Evolutionary conservation across 2,888 invertebrate species (phyloP).

Genomic region (Drosophila colorata): DNA sequence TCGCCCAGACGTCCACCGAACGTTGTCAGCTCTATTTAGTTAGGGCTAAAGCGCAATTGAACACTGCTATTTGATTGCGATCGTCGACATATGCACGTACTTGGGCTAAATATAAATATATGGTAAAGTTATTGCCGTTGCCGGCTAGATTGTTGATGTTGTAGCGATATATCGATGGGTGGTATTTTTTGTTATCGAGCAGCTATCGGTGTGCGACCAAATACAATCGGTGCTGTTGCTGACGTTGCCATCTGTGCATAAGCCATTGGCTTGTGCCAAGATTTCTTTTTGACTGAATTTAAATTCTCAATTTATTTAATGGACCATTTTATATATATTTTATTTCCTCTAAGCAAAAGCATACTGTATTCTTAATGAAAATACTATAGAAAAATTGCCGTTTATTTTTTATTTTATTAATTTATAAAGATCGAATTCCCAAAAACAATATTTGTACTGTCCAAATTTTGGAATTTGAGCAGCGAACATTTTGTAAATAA

Average conservation of each 20-base stretch:
- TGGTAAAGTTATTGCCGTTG: constrained; percentile 28
- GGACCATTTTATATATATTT: too few relatives aligned
- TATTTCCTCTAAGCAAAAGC: too few relatives aligned
- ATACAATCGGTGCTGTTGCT: constrained; percentile 1
- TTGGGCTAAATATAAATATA: neutral
- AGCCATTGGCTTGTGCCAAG: neutral
- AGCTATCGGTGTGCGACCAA: constrained; percentile 5
- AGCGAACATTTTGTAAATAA: too few relatives aligned
- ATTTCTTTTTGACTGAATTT: neutral
- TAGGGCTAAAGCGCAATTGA: constrained; percentile 5
- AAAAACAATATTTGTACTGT: too few relatives aligned
- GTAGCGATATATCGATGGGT: constrained; percentile 15
- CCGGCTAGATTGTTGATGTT: constrained; percentile 40
- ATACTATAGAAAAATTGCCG: too few relatives aligned
- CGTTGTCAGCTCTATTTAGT: constrained; percentile 1
- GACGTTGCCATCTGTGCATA: constrained; percentile 1
- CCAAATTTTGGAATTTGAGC: too few relatives aligned
- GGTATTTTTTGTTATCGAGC: neutral
- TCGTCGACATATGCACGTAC: neutral
- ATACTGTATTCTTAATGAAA: too few relatives aligned
- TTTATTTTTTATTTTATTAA: too few relatives aligned
- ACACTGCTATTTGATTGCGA: constrained; percentile 12
- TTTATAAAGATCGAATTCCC: too few relatives aligned
- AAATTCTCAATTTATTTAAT: too few relatives aligned
- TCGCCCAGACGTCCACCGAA: neutral